These are phyloP conservation scores for Rhabditoides inermis DNA, from an alignment of 2,888 invertebrate species.

Conservation along the genomic window DNA sequence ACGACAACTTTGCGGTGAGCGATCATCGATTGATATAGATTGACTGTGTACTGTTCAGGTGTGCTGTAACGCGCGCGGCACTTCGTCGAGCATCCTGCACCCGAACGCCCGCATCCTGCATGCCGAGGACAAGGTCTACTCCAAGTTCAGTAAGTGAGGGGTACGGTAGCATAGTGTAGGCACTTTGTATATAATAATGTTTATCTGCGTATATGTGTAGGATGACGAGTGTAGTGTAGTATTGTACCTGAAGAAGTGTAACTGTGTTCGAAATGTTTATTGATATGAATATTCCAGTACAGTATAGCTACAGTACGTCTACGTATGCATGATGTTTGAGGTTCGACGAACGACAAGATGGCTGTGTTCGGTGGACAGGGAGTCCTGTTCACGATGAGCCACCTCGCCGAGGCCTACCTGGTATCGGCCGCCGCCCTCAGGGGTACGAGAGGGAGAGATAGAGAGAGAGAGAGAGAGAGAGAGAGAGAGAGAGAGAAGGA, in stretches of 20 bases:
- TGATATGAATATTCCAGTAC: no score
- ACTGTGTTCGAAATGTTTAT: no score
- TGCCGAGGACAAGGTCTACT: slow-evolving; percentile 52
- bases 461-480: not conserved
- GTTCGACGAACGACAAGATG: slow-evolving; percentile 26
- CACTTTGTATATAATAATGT: no score
- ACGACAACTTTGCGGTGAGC: slow-evolving; percentile 51
- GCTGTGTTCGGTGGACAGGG: slow-evolving; percentile 43
- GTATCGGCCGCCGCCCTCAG: no score
- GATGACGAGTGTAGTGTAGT: no score
- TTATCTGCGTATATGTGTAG: no score
- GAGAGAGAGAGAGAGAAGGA: not conserved
- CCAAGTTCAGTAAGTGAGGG: slow-evolving; percentile 46
- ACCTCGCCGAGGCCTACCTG: slow-evolving; percentile 33
- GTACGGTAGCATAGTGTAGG: no score
- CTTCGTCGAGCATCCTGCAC: slow-evolving; percentile 53
- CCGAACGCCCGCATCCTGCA: slow-evolving; percentile 54
- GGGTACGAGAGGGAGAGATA: slow-evolving; percentile 11
- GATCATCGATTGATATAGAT: no score
- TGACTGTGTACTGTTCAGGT: slow-evolving; percentile 24
- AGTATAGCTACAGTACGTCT: no score
- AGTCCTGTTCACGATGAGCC: slow-evolving; percentile 46
- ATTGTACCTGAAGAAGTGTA: no score
- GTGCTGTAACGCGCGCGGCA: slow-evolving; percentile 52
- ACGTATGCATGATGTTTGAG: no score